phyloP scores from a whole-genome alignment of 2,113 vertebrate genomes.

The Poeciliopsis turrubarensis region DNA sequence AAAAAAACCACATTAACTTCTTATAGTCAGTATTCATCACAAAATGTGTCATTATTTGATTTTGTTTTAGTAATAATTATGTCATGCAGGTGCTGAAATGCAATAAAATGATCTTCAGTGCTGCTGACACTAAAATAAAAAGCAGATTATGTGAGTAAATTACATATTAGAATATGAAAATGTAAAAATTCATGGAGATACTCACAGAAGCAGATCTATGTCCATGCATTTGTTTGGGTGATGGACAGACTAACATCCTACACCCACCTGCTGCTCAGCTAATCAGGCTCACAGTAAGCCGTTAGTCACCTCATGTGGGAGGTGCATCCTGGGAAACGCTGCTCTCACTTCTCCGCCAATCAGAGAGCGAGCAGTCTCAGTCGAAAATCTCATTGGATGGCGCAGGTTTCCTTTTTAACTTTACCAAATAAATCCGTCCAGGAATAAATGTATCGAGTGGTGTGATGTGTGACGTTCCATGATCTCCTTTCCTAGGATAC shows the following conservation, averaged over 20 bases:
- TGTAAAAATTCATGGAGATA: constrained; percentile 36
- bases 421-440: constrained; percentile 13
- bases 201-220: constrained; percentile 76
- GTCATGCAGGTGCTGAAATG: not conserved
- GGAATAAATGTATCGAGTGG: constrained; percentile 36
- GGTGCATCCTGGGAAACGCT: constrained; percentile 55
- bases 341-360: constrained; percentile 50
- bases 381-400: constrained; percentile 40
- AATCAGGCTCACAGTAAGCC: constrained; percentile 83
- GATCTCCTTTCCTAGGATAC: constrained; percentile 18
- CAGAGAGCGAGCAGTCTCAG: constrained; percentile 2
- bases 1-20: not conserved
- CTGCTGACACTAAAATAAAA: not conserved
- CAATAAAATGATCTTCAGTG: not conserved
- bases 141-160: not conserved
- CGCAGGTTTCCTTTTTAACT: constrained; percentile 22
- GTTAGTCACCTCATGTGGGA: constrained; percentile 70
- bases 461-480: constrained; percentile 48
- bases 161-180: not conserved
- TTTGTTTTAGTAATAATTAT: not conserved
- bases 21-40: not conserved
- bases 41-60: not conserved
- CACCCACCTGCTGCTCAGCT: constrained; percentile 58
- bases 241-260: constrained; percentile 66
- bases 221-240: constrained; percentile 75